Conservation (phyloP, 2,797 vertebrate genomes). For the Danio aesculapii region DNA sequence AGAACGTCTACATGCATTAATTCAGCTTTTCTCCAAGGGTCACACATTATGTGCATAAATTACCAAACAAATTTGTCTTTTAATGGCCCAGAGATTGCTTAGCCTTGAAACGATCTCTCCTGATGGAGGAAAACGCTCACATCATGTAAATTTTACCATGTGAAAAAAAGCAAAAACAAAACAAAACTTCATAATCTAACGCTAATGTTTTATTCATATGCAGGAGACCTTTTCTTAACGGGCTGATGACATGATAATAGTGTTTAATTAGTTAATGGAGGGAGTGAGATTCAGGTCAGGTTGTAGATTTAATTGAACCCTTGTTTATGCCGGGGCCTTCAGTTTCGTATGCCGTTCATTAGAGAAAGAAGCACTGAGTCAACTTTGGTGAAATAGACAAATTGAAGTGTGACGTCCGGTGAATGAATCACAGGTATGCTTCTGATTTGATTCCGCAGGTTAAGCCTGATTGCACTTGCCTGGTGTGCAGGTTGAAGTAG, state of each 20-base stretch:
- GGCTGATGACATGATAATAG: slow-evolving; percentile 68
- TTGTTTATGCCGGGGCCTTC: slow-evolving; percentile 50
- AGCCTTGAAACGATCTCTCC: slow-evolving; percentile 36
- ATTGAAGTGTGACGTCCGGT: not conserved
- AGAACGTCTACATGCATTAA: not conserved
- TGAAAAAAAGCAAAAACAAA: not conserved
- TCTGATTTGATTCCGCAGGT: slow-evolving; percentile 25
- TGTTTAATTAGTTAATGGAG: slow-evolving; percentile 78
- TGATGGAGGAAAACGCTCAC: slow-evolving; percentile 18
- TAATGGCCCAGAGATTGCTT: slow-evolving; percentile 54
- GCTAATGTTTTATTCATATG: slow-evolving; percentile 66
- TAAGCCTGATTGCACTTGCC: slow-evolving; percentile 10
- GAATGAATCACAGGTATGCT: slow-evolving; percentile 2
- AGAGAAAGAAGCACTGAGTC: slow-evolving; percentile 8
- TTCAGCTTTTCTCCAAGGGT: not conserved
- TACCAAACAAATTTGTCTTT: slow-evolving; percentile 35
- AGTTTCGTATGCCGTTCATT: slow-evolving; percentile 1
- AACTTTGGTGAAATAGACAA: slow-evolving; percentile 15
- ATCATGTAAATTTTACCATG: slow-evolving; percentile 41
- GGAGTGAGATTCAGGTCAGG: slow-evolving; percentile 64
- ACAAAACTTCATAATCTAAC: slow-evolving; percentile 54
- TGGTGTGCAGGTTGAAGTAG: not conserved
- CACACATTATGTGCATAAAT: slow-evolving; percentile 36
- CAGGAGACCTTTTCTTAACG: slow-evolving; percentile 22
- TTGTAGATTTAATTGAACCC: slow-evolving; percentile 56